Base-by-base conservation (phyloP, 2,797 vertebrate species). In the Jordanella pulchra region DNA sequence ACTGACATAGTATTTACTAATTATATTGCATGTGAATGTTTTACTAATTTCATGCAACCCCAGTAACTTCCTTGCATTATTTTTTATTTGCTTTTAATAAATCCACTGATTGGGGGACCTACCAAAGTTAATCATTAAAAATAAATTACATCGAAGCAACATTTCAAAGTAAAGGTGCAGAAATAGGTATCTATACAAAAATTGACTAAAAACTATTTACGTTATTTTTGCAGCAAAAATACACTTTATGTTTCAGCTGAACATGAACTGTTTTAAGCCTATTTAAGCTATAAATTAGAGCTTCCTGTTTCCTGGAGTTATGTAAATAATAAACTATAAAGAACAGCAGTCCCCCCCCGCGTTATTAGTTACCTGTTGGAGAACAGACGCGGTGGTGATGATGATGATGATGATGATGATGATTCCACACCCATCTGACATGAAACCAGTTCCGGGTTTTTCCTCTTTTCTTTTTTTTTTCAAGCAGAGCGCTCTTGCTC, bases 391-490 rank as follows among this genome's bases (percentile, higher is more conserved):
- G 11, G 30, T 9, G 55, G 15, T 35, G 76, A 35, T 50, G 18
- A 32, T 48, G 21, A 39, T 9, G 81, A n/a, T 12, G 75, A 71
- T 32, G 55, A 80, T 53, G 66, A 65, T 47, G 27, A 73, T 65
- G 27, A 75, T 65, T 60, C 82, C 71, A 87, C 84, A 53, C 91
- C 87, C 86, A 72, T 60, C 78, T 45, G 73, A 83, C 72, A 55
- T 60, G 71, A 71, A 51, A 18, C 3, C n/a, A 91, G 89, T 93
- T 93, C 93, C 93, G 93, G 91, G 90, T 93, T 92, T 76, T 79
- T 47, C 15, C 0, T 67, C 67, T 47, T 47, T 32, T 72, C 71
- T 12, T 18, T 65, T 81, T 73, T 67, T 47, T 28, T 58, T 42
- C 25, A 68, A 64, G 72, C 3, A 18, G 28, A 21, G 28, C 9